phyloP scores from a whole-genome alignment of 1,140 invertebrate species.

The Vanessa atalanta region DNA sequence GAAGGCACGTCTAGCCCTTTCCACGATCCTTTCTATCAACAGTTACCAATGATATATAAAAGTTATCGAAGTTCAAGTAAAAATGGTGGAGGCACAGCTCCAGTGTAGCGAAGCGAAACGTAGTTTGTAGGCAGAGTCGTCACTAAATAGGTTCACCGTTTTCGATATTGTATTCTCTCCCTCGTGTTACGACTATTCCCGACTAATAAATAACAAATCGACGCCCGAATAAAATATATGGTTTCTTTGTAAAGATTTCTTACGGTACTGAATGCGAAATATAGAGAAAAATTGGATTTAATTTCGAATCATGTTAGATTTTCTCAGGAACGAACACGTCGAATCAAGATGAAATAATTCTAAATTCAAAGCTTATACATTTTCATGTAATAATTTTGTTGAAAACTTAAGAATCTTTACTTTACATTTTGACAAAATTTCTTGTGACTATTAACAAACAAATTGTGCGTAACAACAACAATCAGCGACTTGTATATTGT shows the following conservation, averaged over 20 bases:
- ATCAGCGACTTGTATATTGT: conserved; percentile 55
- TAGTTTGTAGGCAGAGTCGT: conserved; percentile 61
- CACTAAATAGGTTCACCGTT: conserved; percentile 72
- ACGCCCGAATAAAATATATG: conserved; percentile 76
- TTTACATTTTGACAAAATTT: conserved; percentile 1
- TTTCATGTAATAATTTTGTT: neutral
- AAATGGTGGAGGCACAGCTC: conserved; percentile 46
- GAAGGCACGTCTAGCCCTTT: conserved; percentile 49
- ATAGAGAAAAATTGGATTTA: conserved; percentile 47
- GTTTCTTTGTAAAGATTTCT: conserved; percentile 66
- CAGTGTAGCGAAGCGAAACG: conserved; percentile 58
- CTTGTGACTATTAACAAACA: conserved; percentile 40
- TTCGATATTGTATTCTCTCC: conserved; percentile 68
- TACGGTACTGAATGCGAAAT: conserved; percentile 36
- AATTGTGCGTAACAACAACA: conserved; percentile 46
- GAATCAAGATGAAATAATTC: neutral
- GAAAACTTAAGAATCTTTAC: neutral
- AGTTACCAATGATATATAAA: conserved; percentile 38
- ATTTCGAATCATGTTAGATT: conserved; percentile 18
- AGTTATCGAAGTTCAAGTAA: conserved; percentile 49
- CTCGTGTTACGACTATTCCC: conserved; percentile 74
- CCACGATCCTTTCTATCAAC: conserved; percentile 36
- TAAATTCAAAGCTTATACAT: neutral
- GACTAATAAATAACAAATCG: conserved; percentile 80
- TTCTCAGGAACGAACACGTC: neutral